These are phyloP conservation scores for Smutsia temminckii DNA, from an alignment of 2,797 vertebrate genomes.

Conservation along the genomic window DNA sequence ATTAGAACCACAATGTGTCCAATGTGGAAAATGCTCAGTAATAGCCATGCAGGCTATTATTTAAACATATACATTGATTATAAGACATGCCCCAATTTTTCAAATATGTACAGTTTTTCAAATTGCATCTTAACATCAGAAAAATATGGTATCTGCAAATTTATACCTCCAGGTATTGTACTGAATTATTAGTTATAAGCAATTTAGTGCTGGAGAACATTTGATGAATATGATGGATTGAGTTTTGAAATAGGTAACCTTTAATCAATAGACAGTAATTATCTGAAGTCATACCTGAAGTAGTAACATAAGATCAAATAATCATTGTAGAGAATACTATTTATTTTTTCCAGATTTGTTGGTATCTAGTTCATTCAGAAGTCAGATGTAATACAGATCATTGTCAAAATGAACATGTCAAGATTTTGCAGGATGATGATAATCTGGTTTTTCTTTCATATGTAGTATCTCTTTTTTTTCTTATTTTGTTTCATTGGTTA, in stretches of 20 bases:
- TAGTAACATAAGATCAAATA: not conserved
- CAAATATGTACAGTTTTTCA: not conserved
- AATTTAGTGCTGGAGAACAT: not conserved
- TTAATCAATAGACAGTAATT: not conserved
- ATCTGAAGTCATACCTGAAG: not conserved
- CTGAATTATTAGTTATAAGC: not conserved
- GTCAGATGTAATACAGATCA: conserved; percentile 8
- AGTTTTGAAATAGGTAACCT: not conserved
- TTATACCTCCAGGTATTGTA: not conserved
- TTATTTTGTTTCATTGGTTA: not conserved
- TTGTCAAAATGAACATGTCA: not conserved
- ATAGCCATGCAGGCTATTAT: not conserved
- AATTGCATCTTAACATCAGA: conserved; percentile 25
- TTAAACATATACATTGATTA: not conserved
- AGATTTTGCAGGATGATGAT: not conserved
- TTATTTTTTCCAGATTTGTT: not conserved
- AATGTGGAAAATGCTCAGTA: not conserved
- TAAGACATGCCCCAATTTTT: not conserved
- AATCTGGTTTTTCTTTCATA: not conserved
- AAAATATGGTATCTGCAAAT: conserved; percentile 11
- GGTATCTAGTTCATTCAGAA: not conserved
- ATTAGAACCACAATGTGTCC: not conserved
- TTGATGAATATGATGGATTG: not conserved
- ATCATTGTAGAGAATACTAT: not conserved
- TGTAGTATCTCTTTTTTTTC: not conserved